These are phyloP conservation scores for Narcine bancroftii DNA, from an alignment of 2,113 vertebrate species.

Conservation along the genomic window DNA sequence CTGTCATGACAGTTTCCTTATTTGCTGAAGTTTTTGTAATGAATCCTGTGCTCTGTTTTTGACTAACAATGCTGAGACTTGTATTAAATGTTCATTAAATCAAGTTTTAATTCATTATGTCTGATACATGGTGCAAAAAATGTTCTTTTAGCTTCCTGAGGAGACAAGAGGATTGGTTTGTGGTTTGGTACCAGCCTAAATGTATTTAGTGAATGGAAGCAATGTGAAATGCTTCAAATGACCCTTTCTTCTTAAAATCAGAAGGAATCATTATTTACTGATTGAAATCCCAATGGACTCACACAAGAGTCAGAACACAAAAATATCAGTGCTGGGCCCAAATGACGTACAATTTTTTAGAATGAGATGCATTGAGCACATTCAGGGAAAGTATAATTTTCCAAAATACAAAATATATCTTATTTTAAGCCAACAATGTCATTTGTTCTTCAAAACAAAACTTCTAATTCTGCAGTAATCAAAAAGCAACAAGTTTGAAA, in stretches of 20 bases:
- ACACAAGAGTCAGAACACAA: not conserved
- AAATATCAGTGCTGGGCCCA: not conserved
- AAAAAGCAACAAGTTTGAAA: too few relatives aligned
- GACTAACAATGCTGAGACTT: not conserved
- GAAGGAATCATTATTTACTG: not conserved
- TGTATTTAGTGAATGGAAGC: not conserved
- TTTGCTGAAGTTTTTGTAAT: not conserved
- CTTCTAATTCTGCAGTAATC: not conserved
- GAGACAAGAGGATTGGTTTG: not conserved
- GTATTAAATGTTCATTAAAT: constrained; percentile 10
- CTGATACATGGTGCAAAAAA: not conserved
- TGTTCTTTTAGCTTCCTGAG: not conserved
- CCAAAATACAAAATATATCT: not conserved
- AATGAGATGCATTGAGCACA: not conserved
- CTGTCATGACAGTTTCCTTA: not conserved
- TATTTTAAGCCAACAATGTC: not conserved
- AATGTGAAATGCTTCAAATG: constrained; percentile 12
- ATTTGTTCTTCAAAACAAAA: not conserved
- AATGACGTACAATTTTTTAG: not conserved
- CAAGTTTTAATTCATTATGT: not conserved
- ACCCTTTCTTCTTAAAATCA: not conserved
- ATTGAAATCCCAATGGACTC: not conserved
- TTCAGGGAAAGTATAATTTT: not conserved
- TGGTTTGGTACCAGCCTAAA: not conserved
- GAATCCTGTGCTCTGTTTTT: not conserved